Evolutionary conservation across 2,888 invertebrate genomes (phyloP), one percentile per base, ranked within the genome.

Genomic region (Caenorhabditis sinica): DNA sequence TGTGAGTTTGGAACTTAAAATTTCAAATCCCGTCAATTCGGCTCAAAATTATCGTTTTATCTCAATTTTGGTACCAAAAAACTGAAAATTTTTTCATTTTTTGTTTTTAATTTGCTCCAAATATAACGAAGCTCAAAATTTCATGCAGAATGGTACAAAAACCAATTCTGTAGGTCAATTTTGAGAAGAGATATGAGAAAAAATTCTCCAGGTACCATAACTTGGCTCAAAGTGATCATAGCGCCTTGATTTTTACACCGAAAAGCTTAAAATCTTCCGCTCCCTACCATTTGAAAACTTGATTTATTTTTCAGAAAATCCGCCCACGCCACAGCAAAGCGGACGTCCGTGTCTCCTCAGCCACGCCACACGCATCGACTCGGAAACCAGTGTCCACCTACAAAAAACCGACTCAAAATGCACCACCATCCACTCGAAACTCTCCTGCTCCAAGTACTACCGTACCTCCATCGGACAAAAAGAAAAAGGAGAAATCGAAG

Each of bases 1-100:
- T 68, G 68, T 68, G 15, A 53, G 68, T 68, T n/a, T 58, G 3
- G 58, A 28, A 13, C n/a, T n/a, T n/a, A n/a, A n/a, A n/a, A n/a
- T n/a, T n/a, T n/a, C n/a, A n/a, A n/a, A n/a, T n/a, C n/a, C n/a
- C n/a, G n/a, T n/a, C n/a, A n/a, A n/a, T n/a, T n/a, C n/a, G n/a
- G n/a, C n/a, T n/a, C n/a, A n/a, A n/a, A n/a, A n/a, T n/a, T n/a
- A n/a, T n/a, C n/a, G n/a, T n/a, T n/a, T n/a, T n/a, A n/a, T n/a
- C n/a, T n/a, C n/a, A n/a, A n/a, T n/a, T n/a, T n/a, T n/a, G n/a
- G n/a, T n/a, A n/a, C n/a, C n/a, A n/a, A n/a, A n/a, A n/a, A n/a
- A n/a, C n/a, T n/a, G n/a, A n/a, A n/a, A n/a, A n/a, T n/a, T n/a
- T n/a, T n/a, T n/a, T n/a, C n/a, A n/a, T n/a, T n/a, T n/a, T n/a